phyloP scores from a whole-genome alignment of 1,140 invertebrate genomes.

The Tribolium madens region DNA sequence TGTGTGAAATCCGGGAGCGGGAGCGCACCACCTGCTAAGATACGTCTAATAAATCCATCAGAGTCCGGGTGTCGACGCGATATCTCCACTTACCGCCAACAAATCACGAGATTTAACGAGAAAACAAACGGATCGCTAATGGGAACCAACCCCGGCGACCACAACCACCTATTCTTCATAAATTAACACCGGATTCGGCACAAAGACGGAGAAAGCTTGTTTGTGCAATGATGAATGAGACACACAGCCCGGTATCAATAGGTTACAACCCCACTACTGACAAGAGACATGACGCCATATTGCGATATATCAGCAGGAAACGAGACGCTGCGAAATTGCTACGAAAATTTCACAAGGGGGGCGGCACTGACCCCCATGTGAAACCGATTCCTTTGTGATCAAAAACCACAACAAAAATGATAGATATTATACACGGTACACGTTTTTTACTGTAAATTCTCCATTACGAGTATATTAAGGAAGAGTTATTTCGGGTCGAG shows the following conservation, averaged over 20 bases:
- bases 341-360: too few species aligned
- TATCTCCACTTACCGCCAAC: constrained; percentile 48
- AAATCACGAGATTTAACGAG: constrained; percentile 49
- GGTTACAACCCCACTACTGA: neutral
- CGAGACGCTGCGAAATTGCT: too few species aligned
- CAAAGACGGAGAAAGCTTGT: neutral
- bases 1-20: constrained; percentile 2
- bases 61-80: constrained; percentile 44
- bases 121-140: constrained; percentile 45
- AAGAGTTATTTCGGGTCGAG: neutral
- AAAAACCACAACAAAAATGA: too few species aligned
- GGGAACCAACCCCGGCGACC: neutral
- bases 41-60: constrained; percentile 52
- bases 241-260: neutral
- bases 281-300: neutral
- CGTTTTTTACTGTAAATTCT: too few species aligned
- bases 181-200: neutral
- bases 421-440: too few species aligned
- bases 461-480: neutral
- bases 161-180: neutral
- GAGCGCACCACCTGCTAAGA: constrained; percentile 42
- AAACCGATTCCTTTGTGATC: too few species aligned
- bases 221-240: neutral
- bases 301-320: neutral
- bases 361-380: too few species aligned